Evolutionary conservation across 2,888 invertebrate genomes (phyloP).

Genomic region (Maniola hyperantus): DNA sequence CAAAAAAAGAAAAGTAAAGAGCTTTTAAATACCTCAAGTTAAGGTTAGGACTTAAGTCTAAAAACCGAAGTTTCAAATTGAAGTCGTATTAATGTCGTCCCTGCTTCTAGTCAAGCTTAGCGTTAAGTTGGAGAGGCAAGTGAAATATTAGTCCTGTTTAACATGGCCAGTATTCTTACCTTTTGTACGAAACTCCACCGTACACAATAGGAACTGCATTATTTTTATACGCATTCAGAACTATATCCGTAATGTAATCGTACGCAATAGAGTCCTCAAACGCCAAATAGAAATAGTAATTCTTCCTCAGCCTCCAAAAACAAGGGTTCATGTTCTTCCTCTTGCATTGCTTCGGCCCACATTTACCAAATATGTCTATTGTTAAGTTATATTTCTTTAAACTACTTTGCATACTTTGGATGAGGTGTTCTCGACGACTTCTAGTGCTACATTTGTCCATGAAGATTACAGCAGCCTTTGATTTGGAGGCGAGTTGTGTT

Average conservation of each 20-base stretch:
- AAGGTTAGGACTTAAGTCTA: no score
- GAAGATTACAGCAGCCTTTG: constrained; percentile 62
- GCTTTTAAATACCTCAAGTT: no score
- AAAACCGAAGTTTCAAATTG: no score
- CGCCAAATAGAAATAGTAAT: constrained; percentile 87
- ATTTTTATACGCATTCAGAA: constrained; percentile 81
- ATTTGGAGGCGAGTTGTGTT: constrained; percentile 52
- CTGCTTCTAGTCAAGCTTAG: no score
- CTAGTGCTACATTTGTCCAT: constrained; percentile 60
- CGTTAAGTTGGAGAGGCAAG: no score
- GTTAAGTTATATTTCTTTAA: constrained; percentile 63
- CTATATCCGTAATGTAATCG: constrained; percentile 68
- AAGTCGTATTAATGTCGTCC: no score
- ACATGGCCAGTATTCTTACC: constrained; percentile 55
- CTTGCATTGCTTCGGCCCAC: constrained; percentile 65
- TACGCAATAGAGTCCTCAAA: constrained; percentile 87
- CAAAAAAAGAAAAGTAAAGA: no score
- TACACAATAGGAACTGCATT: constrained; percentile 86
- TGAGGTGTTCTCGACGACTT: constrained; percentile 58
- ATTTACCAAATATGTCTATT: constrained; percentile 80
- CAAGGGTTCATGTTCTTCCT: constrained; percentile 57
- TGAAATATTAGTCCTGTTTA: not conserved
- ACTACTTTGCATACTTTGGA: constrained; percentile 65
- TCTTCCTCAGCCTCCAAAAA: constrained; percentile 67
- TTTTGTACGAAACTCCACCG: constrained; percentile 84